Base-by-base conservation (phyloP, 2,113 vertebrate species). In the Psittacula cyanocephala region DNA sequence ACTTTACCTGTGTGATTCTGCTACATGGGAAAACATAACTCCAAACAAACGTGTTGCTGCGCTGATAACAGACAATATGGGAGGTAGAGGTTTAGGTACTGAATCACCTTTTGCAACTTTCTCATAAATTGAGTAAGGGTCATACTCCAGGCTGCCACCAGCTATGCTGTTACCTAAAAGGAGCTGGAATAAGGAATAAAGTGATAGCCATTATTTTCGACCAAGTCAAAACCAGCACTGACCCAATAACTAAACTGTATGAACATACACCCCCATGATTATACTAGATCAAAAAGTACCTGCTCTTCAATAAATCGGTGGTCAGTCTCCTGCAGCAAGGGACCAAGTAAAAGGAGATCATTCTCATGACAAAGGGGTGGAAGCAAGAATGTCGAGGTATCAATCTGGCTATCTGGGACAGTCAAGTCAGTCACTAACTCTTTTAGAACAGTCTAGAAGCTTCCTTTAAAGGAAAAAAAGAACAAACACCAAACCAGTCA, bases 231-330 rank as follows among this genome's bases (percentile, higher is more conserved):
- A 60, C 15, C 22, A 91, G 24, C 33, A 35, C 18, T 84, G 50
- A 44, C 19, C 29, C 31, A 86, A 71, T 50, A 91, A 84, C 22
- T 25, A 46, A 91, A 78, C 16, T 43, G 10, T 44, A 74, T 13
- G 31, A 72, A 84, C 89, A 84, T 6, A 52, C 4, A 90, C 11
- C 18, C 20, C 10, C 28, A 41, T 5, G n/a, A 37, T 86, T 79
- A 78, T 4, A 77, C 15, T 2, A 83, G 68, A 95, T 55, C n/a
- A 63, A 68, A 65, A 74, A 89, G 33, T 97, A 99, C 99, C 99
- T 99, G 98, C 60, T 99, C 98, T 96, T 99, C 99, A 4, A 99
- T 98, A 97, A 98, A 99, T 93, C 97, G 95, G 82, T 99, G 98
- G 93, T 98, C 98, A 64, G 97, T 98, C 78, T 98, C 98, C 50